Base-by-base conservation (phyloP, 2,888 invertebrate genomes). In the Cerastis leucographa region DNA sequence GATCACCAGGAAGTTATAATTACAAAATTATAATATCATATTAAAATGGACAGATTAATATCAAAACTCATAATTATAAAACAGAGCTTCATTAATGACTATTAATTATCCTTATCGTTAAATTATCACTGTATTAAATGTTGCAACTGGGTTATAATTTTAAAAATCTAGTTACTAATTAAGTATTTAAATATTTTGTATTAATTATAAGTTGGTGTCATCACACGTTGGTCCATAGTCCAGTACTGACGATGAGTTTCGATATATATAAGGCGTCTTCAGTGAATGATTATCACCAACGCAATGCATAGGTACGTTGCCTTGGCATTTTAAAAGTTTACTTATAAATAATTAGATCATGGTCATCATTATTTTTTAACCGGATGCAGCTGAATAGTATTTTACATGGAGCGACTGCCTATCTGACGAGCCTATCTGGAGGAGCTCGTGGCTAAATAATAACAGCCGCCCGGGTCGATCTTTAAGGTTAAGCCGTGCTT, bases 101-200 rank as follows among this genome's bases (percentile, higher is more conserved):
- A 51, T 83, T 69, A 66, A 81, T 72, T 65, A 83, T 14, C 22
- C 40, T 78, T 83, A 78, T 72, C 68, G 17, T 69, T 61, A 1
- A n/a, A 51, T 64, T 46, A 81, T 82, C 56, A 76, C 14, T 54
- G 56, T 44, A 61, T 72, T 14, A 8, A 3, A 71, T 51, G 40
- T 68, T 59, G 29, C 59, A 40, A 56, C 54, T 46, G 59, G 51
- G 6, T 54, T 54, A 75, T 75, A 56, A n/a, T 61, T 76, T 35
- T 14, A 4, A 1, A 66, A 61, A 42, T 42, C 66, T 40, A 70
- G 44, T 56, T 68, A 8, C 4, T 54, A 42, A 62, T 61, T 68
- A 81, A 54, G 14, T 22, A 67, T 79, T 49, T 17, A 56, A 64
- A 80, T 64, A 35, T 29, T 44, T 68, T 66, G 56, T 61, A 66